Conservation (phyloP, 2,888 invertebrate species). For the Cancer borealis region DNA sequence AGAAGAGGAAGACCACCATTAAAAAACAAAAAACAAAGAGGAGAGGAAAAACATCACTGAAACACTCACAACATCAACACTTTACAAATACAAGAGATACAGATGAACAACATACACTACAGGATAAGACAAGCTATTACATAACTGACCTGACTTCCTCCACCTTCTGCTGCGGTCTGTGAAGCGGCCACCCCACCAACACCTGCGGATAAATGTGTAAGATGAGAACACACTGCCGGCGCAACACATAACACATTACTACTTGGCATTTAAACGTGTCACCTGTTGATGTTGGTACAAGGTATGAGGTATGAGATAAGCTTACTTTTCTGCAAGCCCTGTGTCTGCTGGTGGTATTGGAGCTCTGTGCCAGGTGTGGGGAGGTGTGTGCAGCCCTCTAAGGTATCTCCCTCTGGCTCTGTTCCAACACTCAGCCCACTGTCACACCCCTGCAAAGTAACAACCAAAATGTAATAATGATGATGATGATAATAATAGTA, state of each 20-base stretch:
- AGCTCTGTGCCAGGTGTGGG: conserved; percentile 57
- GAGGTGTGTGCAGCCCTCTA: conserved; percentile 61
- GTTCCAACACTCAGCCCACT: conserved; percentile 74
- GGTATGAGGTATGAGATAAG: background rate
- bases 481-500: background rate
- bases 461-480: background rate
- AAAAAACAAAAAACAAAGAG: too few species aligned
- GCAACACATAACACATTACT: background rate
- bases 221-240: background rate
- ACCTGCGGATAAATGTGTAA: conserved; percentile 46
- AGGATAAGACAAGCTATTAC: background rate
- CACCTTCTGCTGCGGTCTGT: conserved; percentile 60
- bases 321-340: conserved; percentile 51
- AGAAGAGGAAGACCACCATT: too few species aligned
- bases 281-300: background rate
- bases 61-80: background rate
- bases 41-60: background rate
- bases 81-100: background rate
- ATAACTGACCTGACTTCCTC: conserved; percentile 64
- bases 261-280: background rate
- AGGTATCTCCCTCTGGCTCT: conserved; percentile 68
- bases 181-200: conserved; percentile 49
- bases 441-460: conserved; percentile 70
- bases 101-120: background rate
- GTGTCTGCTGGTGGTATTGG: conserved; percentile 61